Conservation (phyloP, 2,888 invertebrate species). For the Eristalis arbustorum region DNA sequence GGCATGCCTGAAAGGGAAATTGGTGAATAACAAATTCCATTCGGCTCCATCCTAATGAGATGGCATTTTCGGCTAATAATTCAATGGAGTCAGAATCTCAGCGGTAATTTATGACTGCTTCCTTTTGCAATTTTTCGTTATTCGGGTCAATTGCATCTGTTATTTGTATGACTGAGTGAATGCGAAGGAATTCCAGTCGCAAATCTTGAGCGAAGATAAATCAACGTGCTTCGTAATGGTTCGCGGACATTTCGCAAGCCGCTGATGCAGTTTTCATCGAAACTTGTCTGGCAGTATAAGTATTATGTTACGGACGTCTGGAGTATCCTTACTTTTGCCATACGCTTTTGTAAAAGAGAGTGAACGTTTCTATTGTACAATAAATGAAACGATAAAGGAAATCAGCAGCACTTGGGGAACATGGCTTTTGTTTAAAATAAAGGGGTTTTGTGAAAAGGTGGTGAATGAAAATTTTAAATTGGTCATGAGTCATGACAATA, state of each 20-base stretch:
- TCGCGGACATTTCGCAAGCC: background rate
- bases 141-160: background rate
- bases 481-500: too few species aligned
- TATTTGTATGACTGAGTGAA: background rate
- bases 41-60: background rate
- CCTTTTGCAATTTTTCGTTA: background rate
- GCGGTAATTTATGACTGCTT: background rate
- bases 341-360: background rate
- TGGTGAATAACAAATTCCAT: background rate
- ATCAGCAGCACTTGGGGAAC: too few species aligned
- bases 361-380: too few species aligned
- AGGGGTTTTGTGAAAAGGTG: too few species aligned
- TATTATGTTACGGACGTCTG: background rate
- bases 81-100: background rate
- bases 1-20: background rate
- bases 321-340: background rate
- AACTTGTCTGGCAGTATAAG: background rate
- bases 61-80: background rate
- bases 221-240: background rate
- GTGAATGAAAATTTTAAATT: too few species aligned
- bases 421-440: too few species aligned
- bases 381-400: too few species aligned
- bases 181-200: background rate
- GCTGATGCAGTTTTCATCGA: background rate
- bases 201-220: background rate